Evolutionary conservation across 2,113 vertebrate genomes (phyloP).

Genomic region (Catharus fuscescens): DNA sequence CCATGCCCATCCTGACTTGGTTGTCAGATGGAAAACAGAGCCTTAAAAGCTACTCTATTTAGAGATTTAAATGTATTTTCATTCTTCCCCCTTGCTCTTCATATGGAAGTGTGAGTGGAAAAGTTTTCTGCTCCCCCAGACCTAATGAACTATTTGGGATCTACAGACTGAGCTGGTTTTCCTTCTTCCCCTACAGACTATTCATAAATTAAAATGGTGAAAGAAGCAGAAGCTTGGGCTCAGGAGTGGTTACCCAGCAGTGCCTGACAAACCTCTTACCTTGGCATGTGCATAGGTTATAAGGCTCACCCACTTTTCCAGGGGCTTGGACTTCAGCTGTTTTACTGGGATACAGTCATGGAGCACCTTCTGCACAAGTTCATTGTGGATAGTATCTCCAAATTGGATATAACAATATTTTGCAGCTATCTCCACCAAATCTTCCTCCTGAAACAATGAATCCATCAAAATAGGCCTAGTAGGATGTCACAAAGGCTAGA

Average conservation of each 20-base stretch:
- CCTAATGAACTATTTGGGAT: neutral
- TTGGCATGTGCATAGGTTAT: conserved; percentile 80
- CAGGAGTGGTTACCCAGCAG: neutral
- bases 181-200: neutral
- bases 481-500: neutral
- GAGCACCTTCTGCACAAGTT: conserved; percentile 78
- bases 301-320: conserved; percentile 86
- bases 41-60: neutral
- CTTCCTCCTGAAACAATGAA: conserved; percentile 81
- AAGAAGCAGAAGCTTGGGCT: neutral
- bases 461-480: neutral
- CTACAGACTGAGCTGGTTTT: neutral
- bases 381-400: conserved; percentile 67
- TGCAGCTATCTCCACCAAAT: conserved; percentile 82
- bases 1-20: neutral
- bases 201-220: neutral
- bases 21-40: neutral
- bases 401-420: conserved; percentile 87
- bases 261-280: conserved; percentile 73
- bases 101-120: neutral
- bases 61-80: neutral
- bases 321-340: conserved; percentile 83
- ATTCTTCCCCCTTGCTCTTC: neutral
- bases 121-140: neutral
- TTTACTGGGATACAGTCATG: conserved; percentile 82